phyloP scores from a whole-genome alignment of 92 coral and sea anemone genomes.

The Actinernus sp. region DNA sequence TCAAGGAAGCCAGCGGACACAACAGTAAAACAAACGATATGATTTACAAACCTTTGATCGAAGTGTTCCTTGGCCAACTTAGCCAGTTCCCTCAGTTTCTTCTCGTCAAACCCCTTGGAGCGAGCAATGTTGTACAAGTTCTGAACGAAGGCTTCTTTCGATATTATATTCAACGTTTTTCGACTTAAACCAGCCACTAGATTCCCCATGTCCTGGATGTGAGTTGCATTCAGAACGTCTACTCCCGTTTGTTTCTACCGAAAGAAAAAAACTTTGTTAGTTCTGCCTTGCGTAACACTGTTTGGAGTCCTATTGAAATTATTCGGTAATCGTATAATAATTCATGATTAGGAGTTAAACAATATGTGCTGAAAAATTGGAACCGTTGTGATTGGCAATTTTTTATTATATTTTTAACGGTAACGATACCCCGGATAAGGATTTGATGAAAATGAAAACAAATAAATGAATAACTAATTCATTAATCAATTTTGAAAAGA shows the following conservation, averaged over 20 bases:
- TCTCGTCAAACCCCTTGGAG: slow-evolving; percentile 73
- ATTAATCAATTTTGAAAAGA: neutral
- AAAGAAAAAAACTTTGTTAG: neutral
- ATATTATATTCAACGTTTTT: slow-evolving; percentile 69
- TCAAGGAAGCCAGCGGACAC: neutral
- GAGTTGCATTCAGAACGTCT: slow-evolving; percentile 74
- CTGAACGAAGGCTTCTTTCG: slow-evolving; percentile 85
- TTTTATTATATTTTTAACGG: too few species aligned
- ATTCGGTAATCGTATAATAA: too few species aligned
- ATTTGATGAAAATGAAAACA: neutral
- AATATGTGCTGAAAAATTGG: too few species aligned
- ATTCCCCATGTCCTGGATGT: slow-evolving; percentile 89
- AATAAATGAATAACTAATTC: neutral
- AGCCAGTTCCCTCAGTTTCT: slow-evolving; percentile 80
- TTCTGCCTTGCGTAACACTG: too few species aligned
- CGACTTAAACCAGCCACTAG: slow-evolving; percentile 89
- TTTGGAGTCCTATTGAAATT: too few species aligned
- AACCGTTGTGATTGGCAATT: too few species aligned
- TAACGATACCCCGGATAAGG: neutral
- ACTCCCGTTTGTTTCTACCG: slow-evolving; percentile 85
- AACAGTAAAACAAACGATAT: too few species aligned
- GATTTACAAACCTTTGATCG: slow-evolving; percentile 70
- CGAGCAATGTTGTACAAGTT: slow-evolving; percentile 89
- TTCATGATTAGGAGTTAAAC: too few species aligned
- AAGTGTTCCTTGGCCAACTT: slow-evolving; percentile 89